A percentile compares a stretch with the other conserved stretches of the same genome.
Conservation (phyloP, 2,888 invertebrate genomes). For the Leptopilina syphax region DNA sequence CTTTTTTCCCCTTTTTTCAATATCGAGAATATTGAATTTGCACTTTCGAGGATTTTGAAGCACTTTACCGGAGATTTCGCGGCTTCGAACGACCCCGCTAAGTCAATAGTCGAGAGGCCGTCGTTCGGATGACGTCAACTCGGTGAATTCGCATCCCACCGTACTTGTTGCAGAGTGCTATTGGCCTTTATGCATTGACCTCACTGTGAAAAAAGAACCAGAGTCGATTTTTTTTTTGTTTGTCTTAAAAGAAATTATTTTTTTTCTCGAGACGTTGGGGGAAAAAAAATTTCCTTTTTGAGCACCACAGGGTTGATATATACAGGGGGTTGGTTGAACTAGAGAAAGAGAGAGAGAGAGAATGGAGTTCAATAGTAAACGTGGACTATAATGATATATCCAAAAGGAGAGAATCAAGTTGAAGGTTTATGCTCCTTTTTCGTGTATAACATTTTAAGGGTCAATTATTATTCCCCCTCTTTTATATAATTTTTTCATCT, state of each 20-base stretch:
- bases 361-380: neutral
- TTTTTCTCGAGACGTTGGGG: neutral
- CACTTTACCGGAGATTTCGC: slow-evolving; percentile 15
- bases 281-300: neutral
- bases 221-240: neutral
- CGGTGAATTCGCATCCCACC: slow-evolving; percentile 56
- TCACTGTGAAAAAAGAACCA: slow-evolving; percentile 24
- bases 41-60: neutral
- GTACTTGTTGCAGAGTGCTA: slow-evolving; percentile 69
- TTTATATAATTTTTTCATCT: neutral
- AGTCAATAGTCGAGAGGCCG: slow-evolving; percentile 63
- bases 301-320: neutral
- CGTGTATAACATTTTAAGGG: neutral
- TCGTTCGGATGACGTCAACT: slow-evolving; percentile 63
- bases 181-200: slow-evolving; percentile 51
- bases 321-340: neutral
- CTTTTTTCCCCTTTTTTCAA: neutral
- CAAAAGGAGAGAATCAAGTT: slow-evolving; percentile 3
- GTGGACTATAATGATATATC: neutral
- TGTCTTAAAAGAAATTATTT: neutral
- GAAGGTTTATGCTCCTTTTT: neutral
- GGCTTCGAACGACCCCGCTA: slow-evolving; percentile 32
- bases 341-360: neutral
- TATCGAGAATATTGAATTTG: slow-evolving; percentile 3
- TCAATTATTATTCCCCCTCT: neutral